Percentiles rank a stretch among this genome's conserved stretches.
phyloP scores from a whole-genome alignment of 2,888 invertebrate species.

The Erebia aethiops region DNA sequence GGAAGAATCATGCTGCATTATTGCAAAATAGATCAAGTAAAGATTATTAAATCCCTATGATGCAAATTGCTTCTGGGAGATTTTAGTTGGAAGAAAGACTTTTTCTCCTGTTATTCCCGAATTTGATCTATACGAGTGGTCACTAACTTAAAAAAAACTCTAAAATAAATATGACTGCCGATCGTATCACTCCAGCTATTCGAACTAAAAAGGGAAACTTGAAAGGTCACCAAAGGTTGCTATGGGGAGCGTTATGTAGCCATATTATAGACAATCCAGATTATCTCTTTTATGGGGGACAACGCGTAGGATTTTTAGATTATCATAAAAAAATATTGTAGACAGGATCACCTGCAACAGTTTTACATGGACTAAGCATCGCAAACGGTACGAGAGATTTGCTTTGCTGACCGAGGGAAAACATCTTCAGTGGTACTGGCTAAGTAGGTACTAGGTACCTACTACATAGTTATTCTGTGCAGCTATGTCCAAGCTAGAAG shows the following conservation, averaged over 20 bases:
- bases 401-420: too few relatives aligned
- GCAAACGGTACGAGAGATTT: too few relatives aligned
- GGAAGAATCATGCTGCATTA: conserved; percentile 51
- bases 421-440: background rate
- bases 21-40: conserved; percentile 69
- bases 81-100: background rate
- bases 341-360: too few relatives aligned
- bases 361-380: too few relatives aligned
- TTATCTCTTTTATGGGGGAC: too few relatives aligned
- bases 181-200: background rate
- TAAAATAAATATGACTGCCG: background rate
- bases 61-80: conserved; percentile 38
- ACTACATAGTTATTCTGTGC: background rate
- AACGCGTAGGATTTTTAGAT: too few relatives aligned
- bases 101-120: background rate
- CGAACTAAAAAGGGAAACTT: background rate
- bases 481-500: too few relatives aligned
- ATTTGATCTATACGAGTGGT: background rate
- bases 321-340: too few relatives aligned
- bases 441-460: background rate
- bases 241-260: too few relatives aligned
- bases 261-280: too few relatives aligned
- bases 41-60: conserved; percentile 66
- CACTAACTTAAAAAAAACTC: too few relatives aligned
- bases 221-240: background rate